Evolutionary conservation across 92 coral and sea anemone genomes (phyloP).

Genomic region (Epizoanthus stellaris): DNA sequence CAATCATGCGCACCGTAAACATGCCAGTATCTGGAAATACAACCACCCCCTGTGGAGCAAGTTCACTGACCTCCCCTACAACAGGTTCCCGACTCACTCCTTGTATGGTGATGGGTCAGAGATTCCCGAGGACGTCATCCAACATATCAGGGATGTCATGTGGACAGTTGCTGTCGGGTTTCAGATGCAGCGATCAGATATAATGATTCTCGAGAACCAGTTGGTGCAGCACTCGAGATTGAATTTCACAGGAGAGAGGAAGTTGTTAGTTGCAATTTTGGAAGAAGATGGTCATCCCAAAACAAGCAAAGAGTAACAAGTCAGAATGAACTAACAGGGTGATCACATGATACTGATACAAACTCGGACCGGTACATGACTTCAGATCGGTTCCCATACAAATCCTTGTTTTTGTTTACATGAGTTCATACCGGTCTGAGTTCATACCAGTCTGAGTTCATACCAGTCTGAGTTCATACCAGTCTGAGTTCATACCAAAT

Average conservation of each 20-base stretch:
- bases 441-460: no score
- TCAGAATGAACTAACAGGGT: no score
- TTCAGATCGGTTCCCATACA: no score
- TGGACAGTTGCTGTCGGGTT: constrained; percentile 59
- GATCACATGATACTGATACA: no score
- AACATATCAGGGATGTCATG: constrained; percentile 55
- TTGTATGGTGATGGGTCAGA: constrained; percentile 55
- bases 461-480: no score
- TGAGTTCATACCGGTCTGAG: no score
- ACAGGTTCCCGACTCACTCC: constrained; percentile 52
- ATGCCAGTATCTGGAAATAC: constrained; percentile 62
- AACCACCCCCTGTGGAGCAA: constrained; percentile 55
- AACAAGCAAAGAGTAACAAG: no score
- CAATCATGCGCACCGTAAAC: constrained; percentile 63
- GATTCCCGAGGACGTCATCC: constrained; percentile 55
- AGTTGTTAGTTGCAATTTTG: constrained; percentile 41
- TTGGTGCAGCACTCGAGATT: constrained; percentile 56
- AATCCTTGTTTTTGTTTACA: no score
- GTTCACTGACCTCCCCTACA: constrained; percentile 52
- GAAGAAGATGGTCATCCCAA: constrained; percentile 7
- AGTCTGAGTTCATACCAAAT: no score
- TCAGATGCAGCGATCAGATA: constrained; percentile 56
- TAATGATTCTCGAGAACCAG: constrained; percentile 49
- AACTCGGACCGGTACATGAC: no score
- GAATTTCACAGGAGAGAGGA: constrained; percentile 57